These are phyloP conservation scores for Danio albolineatus DNA, from an alignment of 2,797 vertebrate genomes.

Conservation along the genomic window DNA sequence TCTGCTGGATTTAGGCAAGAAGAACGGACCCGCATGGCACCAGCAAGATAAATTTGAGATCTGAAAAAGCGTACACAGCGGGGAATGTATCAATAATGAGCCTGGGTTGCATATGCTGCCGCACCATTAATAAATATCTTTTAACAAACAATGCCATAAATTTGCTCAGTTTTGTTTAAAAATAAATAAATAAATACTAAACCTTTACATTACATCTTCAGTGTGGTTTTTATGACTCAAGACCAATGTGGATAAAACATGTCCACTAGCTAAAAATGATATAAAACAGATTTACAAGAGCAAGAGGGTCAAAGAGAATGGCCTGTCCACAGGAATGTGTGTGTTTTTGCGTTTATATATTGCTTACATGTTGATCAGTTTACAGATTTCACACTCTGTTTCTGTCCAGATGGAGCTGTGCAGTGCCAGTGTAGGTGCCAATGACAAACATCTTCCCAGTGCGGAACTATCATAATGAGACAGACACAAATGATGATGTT, in stretches of 20 bases:
- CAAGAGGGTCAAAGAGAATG: background rate
- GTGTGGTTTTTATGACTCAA: too few species aligned
- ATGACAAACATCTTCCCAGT: conserved; percentile 49
- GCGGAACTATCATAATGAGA: conserved; percentile 53
- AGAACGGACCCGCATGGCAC: too few species aligned
- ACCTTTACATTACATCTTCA: background rate
- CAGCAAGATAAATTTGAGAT: too few species aligned
- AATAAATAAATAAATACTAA: background rate
- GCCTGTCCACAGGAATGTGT: background rate
- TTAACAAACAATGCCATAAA: too few species aligned
- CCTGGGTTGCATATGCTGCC: too few species aligned
- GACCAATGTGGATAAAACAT: too few species aligned
- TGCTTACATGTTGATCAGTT: background rate
- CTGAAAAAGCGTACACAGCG: too few species aligned
- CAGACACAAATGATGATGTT: background rate
- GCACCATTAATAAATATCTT: too few species aligned
- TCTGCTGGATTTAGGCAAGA: too few species aligned
- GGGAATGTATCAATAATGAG: too few species aligned
- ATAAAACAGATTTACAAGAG: conserved; percentile 12
- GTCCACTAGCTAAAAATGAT: conserved; percentile 23
- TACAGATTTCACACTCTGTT: background rate
- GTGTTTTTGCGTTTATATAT: background rate
- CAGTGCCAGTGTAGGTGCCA: conserved; percentile 7
- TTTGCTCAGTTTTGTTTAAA: too few species aligned
- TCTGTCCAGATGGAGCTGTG: conserved; percentile 40